Conservation (phyloP, 1,140 invertebrate species). For the Drosophila bocki region DNA sequence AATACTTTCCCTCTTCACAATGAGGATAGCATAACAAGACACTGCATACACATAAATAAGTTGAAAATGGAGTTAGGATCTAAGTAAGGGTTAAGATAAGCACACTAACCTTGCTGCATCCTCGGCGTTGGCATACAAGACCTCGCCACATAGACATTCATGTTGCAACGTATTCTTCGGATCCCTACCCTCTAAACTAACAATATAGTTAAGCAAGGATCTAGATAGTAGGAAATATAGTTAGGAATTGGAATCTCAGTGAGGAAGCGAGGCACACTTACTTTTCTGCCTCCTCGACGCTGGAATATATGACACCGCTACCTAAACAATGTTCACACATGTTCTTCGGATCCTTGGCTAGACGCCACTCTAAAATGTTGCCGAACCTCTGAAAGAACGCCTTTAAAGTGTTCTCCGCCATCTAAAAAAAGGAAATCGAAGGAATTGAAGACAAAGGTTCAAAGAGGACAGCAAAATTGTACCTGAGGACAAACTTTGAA, state of each 20-base stretch:
- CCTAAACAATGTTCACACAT: neutral
- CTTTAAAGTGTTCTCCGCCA: neutral
- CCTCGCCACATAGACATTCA: slow-evolving; percentile 23
- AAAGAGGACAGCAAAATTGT: neutral
- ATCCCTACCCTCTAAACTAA: too few relatives aligned
- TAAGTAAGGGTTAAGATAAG: neutral
- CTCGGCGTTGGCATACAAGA: slow-evolving; percentile 29
- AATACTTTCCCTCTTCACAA: too few relatives aligned
- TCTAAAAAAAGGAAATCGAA: slow-evolving; percentile 1
- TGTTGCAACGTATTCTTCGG: too few relatives aligned
- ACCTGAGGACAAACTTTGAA: slow-evolving; percentile 38
- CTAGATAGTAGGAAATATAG: too few relatives aligned
- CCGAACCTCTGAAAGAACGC: slow-evolving; percentile 52
- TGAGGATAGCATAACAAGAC: too few relatives aligned
- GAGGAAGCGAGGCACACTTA: too few relatives aligned
- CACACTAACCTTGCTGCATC: slow-evolving; percentile 56
- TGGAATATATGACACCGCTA: too few relatives aligned
- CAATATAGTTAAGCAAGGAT: too few relatives aligned
- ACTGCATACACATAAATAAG: too few relatives aligned
- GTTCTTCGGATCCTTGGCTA: neutral
- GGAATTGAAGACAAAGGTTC: too few relatives aligned
- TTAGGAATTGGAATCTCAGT: too few relatives aligned
- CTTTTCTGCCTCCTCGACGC: too few relatives aligned
- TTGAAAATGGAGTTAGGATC: neutral
- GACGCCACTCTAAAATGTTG: slow-evolving; percentile 15